Percentiles rank a stretch among this genome's conserved stretches.
phyloP scores from a whole-genome alignment of 2,113 vertebrate species.

The Calonectris borealis region DNA sequence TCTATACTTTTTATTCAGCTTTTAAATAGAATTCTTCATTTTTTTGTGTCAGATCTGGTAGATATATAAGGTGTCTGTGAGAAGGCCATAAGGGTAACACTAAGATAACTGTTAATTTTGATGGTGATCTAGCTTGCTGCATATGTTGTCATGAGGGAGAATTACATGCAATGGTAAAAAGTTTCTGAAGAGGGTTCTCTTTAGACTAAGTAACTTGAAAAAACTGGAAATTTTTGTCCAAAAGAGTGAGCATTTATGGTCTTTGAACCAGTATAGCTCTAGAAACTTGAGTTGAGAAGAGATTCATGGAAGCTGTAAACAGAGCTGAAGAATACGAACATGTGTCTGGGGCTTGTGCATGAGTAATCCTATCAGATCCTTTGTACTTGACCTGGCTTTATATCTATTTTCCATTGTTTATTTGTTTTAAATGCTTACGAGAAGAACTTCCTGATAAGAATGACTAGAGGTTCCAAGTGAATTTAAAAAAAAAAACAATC shows the following conservation, averaged over 20 bases:
- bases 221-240: not conserved
- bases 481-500: no score
- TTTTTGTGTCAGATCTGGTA: not conserved
- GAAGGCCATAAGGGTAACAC: not conserved
- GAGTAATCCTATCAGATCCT: not conserved
- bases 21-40: not conserved
- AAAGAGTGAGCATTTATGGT: not conserved
- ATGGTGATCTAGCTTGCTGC: not conserved
- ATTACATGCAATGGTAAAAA: not conserved
- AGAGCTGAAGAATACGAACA: fast-evolving
- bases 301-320: not conserved
- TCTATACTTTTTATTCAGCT: not conserved
- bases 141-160: not conserved
- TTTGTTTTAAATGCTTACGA: not conserved
- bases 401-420: not conserved
- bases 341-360: not conserved
- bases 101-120: not conserved
- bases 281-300: not conserved
- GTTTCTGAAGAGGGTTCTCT: not conserved
- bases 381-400: not conserved
- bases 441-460: not conserved
- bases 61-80: not conserved
- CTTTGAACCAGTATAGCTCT: not conserved
- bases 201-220: not conserved
- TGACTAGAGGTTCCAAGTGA: not conserved